Base-by-base conservation (phyloP, 1,140 invertebrate genomes). In the Scaptomyza hsui region DNA sequence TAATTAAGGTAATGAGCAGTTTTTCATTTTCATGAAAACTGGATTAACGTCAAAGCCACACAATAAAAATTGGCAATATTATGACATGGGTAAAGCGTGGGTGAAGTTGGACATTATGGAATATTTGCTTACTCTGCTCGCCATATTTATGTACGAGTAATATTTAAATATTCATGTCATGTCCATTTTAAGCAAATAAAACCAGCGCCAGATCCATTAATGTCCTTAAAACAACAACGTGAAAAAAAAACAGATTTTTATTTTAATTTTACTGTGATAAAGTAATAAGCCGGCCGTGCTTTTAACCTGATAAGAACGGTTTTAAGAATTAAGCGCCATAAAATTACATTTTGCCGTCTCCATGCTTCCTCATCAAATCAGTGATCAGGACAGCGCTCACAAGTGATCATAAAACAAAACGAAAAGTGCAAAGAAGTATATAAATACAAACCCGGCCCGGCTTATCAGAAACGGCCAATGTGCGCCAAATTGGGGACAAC, bases 241-340 rank as follows among this genome's bases (percentile, higher is more conserved):
- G 18, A 19, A 44, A 21, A 21, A 47, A 47, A 47, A 24, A 7
- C 7, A 55, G 26, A 35, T 73, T 53, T 67, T 35, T 52, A 68
- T 81, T 86, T 86, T 86, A 86, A 86, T 86, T 85, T 81, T 62
- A 69, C 68, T 71, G 57, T 63, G 57, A 71, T 86, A 78, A 70
- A 67, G 81, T 85, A 80, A 85, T 85, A 85, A 85, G 80, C 80
- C 73, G 18, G 26, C 61, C 59, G 47, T 64, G 79, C 44, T 59
- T 51, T 37, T 62, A 29, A 63, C 39, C 55, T 71, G 80, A 83
- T 80, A 82, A 81, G 82, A 75, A 75, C 63, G 82, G 82, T 82
- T 89, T 88, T 82, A 71, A 86, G 67, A 88, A 88, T 88, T 88
- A 88, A 88, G 78, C 82, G 78, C 82, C 82, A 88, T 88, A 68